Conservation (phyloP, 1,140 invertebrate species). For the Megalonaias nervosa region DNA sequence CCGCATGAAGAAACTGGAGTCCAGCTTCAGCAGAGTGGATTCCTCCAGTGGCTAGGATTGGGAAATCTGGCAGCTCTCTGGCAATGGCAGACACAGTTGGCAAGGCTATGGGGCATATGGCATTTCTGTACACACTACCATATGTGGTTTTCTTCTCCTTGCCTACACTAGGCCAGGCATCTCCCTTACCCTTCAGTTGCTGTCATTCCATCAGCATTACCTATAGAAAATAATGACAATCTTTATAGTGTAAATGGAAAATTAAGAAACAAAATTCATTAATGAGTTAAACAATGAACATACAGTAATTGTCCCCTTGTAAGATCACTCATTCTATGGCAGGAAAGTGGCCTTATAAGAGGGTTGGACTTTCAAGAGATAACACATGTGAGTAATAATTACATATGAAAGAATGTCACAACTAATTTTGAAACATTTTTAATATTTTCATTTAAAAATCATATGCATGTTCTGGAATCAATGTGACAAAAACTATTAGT, state of each 20-base stretch:
- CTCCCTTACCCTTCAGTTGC: conserved; percentile 87
- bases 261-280: background rate
- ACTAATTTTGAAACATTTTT: too few relatives aligned
- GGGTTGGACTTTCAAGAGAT: too few relatives aligned
- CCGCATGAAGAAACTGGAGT: conserved; percentile 93
- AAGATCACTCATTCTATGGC: too few relatives aligned
- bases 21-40: conserved; percentile 96
- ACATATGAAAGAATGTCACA: too few relatives aligned
- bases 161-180: conserved; percentile 94
- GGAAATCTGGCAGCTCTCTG: conserved; percentile 86
- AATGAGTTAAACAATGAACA: too few relatives aligned
- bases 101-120: conserved; percentile 93
- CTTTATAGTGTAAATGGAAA: background rate
- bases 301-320: too few relatives aligned
- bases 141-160: conserved; percentile 89
- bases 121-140: conserved; percentile 97
- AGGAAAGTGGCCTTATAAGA: too few relatives aligned
- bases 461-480: too few relatives aligned
- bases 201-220: conserved; percentile 93
- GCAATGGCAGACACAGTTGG: conserved; percentile 90
- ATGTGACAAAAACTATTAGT: too few relatives aligned
- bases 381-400: too few relatives aligned
- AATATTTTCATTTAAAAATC: too few relatives aligned
- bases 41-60: conserved; percentile 95
- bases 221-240: conserved; percentile 69